Base-by-base conservation (phyloP, 2,797 vertebrate genomes). In the Acanthurus leucopareius region DNA sequence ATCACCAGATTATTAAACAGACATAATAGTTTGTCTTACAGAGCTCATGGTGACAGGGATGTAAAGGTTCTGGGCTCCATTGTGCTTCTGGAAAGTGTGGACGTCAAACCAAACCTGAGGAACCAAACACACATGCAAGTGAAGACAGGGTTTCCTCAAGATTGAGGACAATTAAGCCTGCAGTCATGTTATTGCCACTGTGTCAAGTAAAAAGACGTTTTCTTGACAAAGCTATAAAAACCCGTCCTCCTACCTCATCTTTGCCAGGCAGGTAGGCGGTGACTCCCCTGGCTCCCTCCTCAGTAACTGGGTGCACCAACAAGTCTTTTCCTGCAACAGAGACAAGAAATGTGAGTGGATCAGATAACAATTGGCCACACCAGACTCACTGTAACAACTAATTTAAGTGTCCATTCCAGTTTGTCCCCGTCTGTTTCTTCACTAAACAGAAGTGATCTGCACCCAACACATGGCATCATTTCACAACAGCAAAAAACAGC, bases 231-330 rank as follows among this genome's bases (percentile, higher is more conserved):
- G 16, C 14, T 4, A 47, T 16, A 1, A 14, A 13, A 47, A 47
- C 45, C 14, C 45, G 2, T 66, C 38, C 5, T 62, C 85, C 92
- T 72, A 97, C 97, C 95, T 97, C 96, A 16, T 94, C 94, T 89
- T 95, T 95, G 16, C 97, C 97, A 1, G 97, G 97, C 76, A 99
- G 91, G 82, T 97, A 97, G 60, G 97, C 93, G 6, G 97, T 97
- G 32, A 98, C 94, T 0, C 96, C 96, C 2, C 91, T 94, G 22
- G 96, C 93, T 44, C 96, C 97, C 48, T 97, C 94, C 10, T 97
- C 97, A 7, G 96, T 95, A 7, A 98, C 97, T 0, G 97, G 97
- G 70, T 97, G 97, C 63, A 97, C 96, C 86, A 98, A 80, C 81
- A 98, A 81, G 2, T 96, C 95, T 77, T 93, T 90, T 14, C 97